Percentiles rank a stretch among this genome's conserved stretches.
These are phyloP conservation scores for Hafferia zeledoni DNA, from an alignment of 2,797 vertebrate species.

Conservation along the genomic window DNA sequence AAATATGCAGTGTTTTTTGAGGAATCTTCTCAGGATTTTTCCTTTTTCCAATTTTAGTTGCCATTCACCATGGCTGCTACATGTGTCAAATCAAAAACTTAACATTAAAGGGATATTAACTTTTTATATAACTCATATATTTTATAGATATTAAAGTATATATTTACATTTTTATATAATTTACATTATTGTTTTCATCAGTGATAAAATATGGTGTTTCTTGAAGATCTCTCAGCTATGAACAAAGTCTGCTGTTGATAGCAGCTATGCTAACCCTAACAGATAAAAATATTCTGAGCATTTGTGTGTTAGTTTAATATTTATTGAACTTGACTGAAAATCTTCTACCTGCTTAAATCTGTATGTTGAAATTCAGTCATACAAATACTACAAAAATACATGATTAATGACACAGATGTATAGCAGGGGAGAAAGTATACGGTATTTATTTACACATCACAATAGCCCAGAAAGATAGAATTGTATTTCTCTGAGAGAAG, in stretches of 20 bases:
- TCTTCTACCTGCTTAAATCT: background rate
- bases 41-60: slow-evolving; percentile 40
- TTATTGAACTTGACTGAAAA: background rate
- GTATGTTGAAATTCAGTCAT: background rate
- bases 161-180: background rate
- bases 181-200: background rate
- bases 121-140: background rate
- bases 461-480: background rate
- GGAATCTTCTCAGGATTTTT: background rate
- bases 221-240: background rate
- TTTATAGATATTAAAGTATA: background rate
- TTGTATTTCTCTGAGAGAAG: background rate
- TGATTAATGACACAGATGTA: background rate
- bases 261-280: background rate
- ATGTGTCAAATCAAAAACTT: background rate
- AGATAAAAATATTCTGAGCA: background rate
- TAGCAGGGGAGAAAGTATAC: background rate
- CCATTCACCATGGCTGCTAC: background rate
- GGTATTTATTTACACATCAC: background rate
- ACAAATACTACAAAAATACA: background rate
- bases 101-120: background rate
- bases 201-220: background rate
- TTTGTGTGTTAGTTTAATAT: background rate
- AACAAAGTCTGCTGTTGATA: background rate
- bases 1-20: background rate